Percentiles rank a stretch among this genome's conserved stretches.
Conservation (phyloP, 2,113 vertebrate genomes). For the Trogon melanurus region DNA sequence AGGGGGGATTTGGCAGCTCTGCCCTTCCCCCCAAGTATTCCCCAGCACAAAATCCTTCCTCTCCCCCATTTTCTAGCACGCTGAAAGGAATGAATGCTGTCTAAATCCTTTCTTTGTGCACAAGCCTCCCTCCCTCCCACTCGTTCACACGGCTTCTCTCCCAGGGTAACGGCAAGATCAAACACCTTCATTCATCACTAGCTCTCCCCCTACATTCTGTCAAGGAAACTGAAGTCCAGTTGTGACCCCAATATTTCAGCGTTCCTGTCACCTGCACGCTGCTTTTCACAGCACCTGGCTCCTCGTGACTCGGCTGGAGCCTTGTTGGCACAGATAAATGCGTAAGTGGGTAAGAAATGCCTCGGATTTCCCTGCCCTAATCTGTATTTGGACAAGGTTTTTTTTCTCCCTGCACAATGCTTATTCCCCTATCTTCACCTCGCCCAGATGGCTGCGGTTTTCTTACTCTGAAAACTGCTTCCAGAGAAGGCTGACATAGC, state of each 20-base stretch:
- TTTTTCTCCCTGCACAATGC: neutral
- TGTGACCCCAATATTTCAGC: neutral
- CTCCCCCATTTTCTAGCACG: neutral
- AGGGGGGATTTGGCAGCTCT: neutral
- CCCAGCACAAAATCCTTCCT: neutral
- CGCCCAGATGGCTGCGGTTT: neutral
- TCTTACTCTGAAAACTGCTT: neutral
- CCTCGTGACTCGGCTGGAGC: neutral
- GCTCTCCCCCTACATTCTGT: neutral
- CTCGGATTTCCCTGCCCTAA: neutral
- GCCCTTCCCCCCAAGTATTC: neutral
- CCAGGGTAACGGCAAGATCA: neutral
- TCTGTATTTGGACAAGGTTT: neutral
- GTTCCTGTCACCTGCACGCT: neutral
- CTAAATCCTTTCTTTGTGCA: neutral
- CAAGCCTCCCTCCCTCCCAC: neutral
- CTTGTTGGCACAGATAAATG: neutral
- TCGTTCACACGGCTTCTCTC: neutral
- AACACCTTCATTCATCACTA: neutral
- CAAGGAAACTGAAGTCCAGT: neutral
- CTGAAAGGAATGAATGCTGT: neutral
- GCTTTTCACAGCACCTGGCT: neutral
- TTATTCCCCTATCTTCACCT: neutral
- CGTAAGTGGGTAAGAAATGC: neutral
- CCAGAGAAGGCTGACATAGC: neutral